Percentiles rank a stretch among this genome's conserved stretches.
Evolutionary conservation across 2,113 vertebrate species (phyloP).

Genomic region (Actenoides hombroni): DNA sequence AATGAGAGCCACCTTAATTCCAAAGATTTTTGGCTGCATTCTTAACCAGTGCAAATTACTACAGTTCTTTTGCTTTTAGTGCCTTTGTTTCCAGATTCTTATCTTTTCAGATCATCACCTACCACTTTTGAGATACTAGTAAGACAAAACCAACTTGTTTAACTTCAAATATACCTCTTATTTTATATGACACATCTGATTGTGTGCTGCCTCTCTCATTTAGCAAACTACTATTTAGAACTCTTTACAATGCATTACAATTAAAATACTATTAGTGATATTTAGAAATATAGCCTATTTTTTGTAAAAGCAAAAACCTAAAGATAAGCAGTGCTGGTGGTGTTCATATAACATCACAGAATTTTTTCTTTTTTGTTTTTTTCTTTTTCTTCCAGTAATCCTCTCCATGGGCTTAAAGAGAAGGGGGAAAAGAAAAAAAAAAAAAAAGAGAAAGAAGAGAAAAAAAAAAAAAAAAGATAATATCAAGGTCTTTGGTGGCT

Average conservation of each 20-base stretch:
- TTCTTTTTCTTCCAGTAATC: not conserved
- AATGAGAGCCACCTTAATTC: not conserved
- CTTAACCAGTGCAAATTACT: not conserved
- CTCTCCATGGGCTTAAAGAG: conserved; percentile 41
- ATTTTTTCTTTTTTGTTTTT: not conserved
- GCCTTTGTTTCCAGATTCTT: not conserved
- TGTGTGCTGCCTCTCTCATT: not conserved
- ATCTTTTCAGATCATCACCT: not conserved
- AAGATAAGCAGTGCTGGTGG: not conserved
- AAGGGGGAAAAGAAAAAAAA: conserved; percentile 25
- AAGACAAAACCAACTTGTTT: not conserved
- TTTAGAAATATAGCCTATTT: not conserved
- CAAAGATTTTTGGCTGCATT: not conserved
- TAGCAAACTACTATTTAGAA: not conserved
- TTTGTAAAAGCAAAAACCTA: not conserved
- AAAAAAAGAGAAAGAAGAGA: not conserved
- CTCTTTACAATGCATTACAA: not conserved
- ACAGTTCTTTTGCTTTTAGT: not conserved
- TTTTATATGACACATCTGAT: not conserved
- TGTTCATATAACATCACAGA: not conserved
- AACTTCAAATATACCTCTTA: not conserved
- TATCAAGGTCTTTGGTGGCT: conserved; percentile 59
- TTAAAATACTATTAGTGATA: not conserved
- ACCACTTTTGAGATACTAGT: not conserved
- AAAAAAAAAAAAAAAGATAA: conserved; percentile 53